These are phyloP conservation scores for Lasioglossum oenotherae DNA, from an alignment of 2,888 invertebrate genomes.

Conservation along the genomic window DNA sequence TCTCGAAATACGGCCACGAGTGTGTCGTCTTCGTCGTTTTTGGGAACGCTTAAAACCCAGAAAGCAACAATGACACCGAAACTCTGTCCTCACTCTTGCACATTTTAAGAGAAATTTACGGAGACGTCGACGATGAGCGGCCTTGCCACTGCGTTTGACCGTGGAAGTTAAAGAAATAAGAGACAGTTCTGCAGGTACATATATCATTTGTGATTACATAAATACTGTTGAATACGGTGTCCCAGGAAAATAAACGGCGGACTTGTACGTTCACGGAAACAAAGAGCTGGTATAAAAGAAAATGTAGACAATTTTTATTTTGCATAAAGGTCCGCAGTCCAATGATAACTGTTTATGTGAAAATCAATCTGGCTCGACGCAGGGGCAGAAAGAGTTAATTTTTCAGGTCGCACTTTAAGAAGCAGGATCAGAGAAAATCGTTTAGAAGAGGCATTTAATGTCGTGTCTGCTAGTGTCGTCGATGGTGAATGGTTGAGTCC, in stretches of 20 bases:
- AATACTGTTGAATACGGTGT: neutral
- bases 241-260: neutral
- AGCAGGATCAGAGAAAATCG: neutral
- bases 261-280: neutral
- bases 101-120: neutral
- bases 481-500: slow-evolving; percentile 1
- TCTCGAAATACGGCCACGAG: neutral
- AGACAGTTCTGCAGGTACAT: neutral
- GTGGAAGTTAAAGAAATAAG: neutral
- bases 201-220: neutral
- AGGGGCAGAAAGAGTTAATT: too few species aligned
- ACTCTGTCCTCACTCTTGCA: neutral
- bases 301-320: too few species aligned
- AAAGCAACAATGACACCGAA: neutral
- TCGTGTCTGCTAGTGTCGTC: neutral
- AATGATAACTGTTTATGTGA: too few species aligned
- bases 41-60: neutral
- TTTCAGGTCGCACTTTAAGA: too few species aligned
- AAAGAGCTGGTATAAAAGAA: neutral
- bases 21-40: neutral
- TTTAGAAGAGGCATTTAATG: neutral
- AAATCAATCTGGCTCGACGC: too few species aligned
- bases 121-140: neutral
- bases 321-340: too few species aligned
- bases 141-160: neutral